Conservation (phyloP, 1,140 invertebrate species). For the Anoplophora glabripennis region DNA sequence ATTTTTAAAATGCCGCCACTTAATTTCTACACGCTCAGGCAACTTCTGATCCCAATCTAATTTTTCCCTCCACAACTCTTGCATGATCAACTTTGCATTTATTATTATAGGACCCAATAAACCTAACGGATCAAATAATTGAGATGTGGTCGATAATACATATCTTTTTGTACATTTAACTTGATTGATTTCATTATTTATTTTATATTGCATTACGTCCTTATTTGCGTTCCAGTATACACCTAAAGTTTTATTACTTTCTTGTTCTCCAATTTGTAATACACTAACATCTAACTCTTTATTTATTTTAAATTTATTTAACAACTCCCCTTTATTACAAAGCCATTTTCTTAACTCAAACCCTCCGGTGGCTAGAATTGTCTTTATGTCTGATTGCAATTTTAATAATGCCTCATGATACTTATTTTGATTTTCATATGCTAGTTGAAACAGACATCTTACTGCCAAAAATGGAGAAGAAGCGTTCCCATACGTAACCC, state of each 20-base stretch:
- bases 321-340: conserved; percentile 26
- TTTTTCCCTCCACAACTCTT: conserved; percentile 31
- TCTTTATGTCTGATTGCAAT: conserved; percentile 12
- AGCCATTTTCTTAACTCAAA: conserved; percentile 49
- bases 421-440: conserved; percentile 10
- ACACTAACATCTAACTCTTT: neutral
- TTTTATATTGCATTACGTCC: conserved; percentile 9
- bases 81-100: conserved; percentile 30
- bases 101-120: conserved; percentile 35
- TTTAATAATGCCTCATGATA: conserved; percentile 15
- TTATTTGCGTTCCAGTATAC: conserved; percentile 1
- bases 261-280: conserved; percentile 8
- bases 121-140: conserved; percentile 40
- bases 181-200: conserved; percentile 1
- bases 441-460: conserved; percentile 25
- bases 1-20: conserved; percentile 31
- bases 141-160: conserved; percentile 25
- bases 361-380: conserved; percentile 4
- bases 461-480: conserved; percentile 36
- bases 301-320: conserved; percentile 13
- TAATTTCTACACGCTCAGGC: conserved; percentile 17
- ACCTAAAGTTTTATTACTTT: conserved; percentile 11
- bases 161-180: conserved; percentile 22
- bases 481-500: conserved; percentile 36
- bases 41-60: conserved; percentile 33